Conservation (phyloP, 2,113 vertebrate species). For the Saccopteryx leptura region DNA sequence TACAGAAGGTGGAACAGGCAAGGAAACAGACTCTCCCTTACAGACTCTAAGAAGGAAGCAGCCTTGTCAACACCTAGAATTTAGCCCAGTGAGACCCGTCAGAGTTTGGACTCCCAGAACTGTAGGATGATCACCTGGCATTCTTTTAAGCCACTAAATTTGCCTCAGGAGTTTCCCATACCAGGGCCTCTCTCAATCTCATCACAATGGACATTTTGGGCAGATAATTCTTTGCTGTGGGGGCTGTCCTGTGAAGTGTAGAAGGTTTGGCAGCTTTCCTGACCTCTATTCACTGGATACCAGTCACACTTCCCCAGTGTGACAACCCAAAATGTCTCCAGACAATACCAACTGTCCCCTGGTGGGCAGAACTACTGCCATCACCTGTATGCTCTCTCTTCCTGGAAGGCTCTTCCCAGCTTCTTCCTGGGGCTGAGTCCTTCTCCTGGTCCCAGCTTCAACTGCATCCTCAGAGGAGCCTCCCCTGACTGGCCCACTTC, state of each 20-base stretch:
- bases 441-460: neutral
- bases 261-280: neutral
- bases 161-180: neutral
- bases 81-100: too few species aligned
- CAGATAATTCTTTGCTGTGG: neutral
- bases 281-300: neutral
- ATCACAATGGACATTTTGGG: neutral
- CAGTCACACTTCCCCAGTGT: neutral
- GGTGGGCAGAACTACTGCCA: neutral
- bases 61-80: too few species aligned
- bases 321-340: neutral
- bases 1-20: neutral
- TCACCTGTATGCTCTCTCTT: neutral
- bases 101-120: neutral
- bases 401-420: neutral
- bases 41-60: neutral
- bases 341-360: neutral
- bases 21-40: neutral
- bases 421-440: neutral
- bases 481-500: neutral
- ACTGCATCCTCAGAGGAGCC: neutral
- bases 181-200: neutral
- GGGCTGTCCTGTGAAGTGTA: neutral
- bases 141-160: neutral
- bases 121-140: accelerated